Evolutionary conservation across 1,140 invertebrate genomes (phyloP).

Genomic region (Drosophila ohnishii): DNA sequence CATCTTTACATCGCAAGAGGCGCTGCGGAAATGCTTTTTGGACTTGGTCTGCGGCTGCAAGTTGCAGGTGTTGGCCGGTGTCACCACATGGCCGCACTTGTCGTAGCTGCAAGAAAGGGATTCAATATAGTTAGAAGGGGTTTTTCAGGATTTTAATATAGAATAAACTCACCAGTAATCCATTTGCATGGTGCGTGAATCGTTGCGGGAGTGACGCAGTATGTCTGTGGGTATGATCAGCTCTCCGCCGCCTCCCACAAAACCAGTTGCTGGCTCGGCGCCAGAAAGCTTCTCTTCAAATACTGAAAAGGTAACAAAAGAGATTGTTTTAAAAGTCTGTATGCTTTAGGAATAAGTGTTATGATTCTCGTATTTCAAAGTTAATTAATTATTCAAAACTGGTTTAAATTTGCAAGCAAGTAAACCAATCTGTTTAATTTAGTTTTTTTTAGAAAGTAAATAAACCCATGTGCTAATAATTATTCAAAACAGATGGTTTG

Average conservation of each 20-base stretch:
- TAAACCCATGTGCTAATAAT: no score
- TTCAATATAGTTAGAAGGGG: not conserved
- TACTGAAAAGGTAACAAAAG: constrained; percentile 44
- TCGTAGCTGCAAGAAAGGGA: constrained; percentile 61
- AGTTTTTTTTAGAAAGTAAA: not conserved
- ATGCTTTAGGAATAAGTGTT: not conserved
- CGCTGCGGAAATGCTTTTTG: constrained; percentile 81
- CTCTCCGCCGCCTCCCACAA: constrained; percentile 64
- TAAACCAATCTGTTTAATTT: no score
- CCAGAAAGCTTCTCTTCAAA: constrained; percentile 77
- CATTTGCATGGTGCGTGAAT: constrained; percentile 86
- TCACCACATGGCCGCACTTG: constrained; percentile 71
- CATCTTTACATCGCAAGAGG: constrained; percentile 82
- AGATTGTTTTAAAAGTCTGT: not conserved
- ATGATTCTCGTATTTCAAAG: not conserved
- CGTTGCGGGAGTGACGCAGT: constrained; percentile 84
- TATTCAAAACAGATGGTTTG: not conserved
- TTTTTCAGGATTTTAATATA: no score
- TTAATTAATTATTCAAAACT: not conserved
- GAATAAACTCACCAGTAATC: constrained; percentile 83
- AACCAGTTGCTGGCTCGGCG: constrained; percentile 51
- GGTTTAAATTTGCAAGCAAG: not conserved
- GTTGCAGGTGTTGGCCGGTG: constrained; percentile 40
- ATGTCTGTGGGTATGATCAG: constrained; percentile 83
- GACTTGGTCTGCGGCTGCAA: constrained; percentile 74